phyloP scores from a whole-genome alignment of 2,888 invertebrate species.

The Oligia fasciuncula region DNA sequence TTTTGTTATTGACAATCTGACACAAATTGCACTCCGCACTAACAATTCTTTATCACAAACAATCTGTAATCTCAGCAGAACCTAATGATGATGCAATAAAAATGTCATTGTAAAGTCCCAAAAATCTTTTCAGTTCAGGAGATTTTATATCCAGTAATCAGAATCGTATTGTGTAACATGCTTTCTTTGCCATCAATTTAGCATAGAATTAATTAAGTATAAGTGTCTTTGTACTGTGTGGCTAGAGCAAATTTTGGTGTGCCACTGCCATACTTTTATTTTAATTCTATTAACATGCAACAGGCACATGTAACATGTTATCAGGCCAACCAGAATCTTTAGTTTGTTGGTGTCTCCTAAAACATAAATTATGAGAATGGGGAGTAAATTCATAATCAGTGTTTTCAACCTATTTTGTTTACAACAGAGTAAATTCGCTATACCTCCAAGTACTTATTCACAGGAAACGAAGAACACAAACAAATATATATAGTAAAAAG shows the following conservation, averaged over 20 bases:
- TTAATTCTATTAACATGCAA: constrained; percentile 1
- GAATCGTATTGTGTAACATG: neutral
- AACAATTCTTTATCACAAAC: constrained; percentile 25
- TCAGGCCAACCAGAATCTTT: constrained; percentile 2
- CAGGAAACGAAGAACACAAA: constrained; percentile 42
- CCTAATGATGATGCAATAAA: constrained; percentile 49
- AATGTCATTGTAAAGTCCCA: neutral
- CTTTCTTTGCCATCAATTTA: neutral
- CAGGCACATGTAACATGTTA: constrained; percentile 17
- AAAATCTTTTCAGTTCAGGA: neutral
- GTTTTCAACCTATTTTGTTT: constrained; percentile 53
- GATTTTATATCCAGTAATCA: neutral
- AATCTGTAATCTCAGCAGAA: constrained; percentile 28
- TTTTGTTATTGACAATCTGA: constrained; percentile 12
- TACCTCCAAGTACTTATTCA: constrained; percentile 48
- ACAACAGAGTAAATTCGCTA: constrained; percentile 49
- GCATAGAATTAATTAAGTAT: neutral
- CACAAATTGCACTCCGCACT: constrained; percentile 24
- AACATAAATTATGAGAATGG: constrained; percentile 19
- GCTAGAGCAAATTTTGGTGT: constrained; percentile 6
- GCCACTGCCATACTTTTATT: neutral
- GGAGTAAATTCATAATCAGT: constrained; percentile 14
- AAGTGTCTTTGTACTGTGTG: constrained; percentile 4
- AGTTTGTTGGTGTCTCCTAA: constrained; percentile 1
- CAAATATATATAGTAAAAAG: constrained; percentile 11